These are phyloP conservation scores for Dasypolia templi DNA, from an alignment of 2,888 invertebrate species.

Conservation along the genomic window DNA sequence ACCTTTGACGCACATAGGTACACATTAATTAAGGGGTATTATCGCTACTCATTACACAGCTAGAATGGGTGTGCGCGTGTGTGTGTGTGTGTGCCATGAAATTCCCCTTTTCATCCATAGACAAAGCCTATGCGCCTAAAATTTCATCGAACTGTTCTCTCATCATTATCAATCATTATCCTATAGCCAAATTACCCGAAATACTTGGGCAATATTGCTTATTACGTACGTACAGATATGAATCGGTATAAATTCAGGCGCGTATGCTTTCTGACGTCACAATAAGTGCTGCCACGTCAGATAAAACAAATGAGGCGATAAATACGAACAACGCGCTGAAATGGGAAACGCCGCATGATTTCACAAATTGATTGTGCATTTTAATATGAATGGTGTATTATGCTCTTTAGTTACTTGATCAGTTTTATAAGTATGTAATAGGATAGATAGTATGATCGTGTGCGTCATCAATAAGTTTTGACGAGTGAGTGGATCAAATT, in stretches of 20 bases:
- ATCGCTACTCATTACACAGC: not conserved
- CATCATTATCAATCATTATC: slow-evolving; percentile 27
- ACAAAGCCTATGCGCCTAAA: slow-evolving; percentile 10
- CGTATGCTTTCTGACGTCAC: slow-evolving; percentile 63
- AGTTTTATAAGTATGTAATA: not conserved
- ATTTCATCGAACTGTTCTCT: slow-evolving; percentile 7
- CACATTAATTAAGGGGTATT: not conserved
- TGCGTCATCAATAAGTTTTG: not conserved
- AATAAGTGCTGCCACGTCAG: slow-evolving; percentile 65
- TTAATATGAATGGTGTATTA: slow-evolving; percentile 58
- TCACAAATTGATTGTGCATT: slow-evolving; percentile 68
- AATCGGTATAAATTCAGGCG: slow-evolving; percentile 59
- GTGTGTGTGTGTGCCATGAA: not conserved
- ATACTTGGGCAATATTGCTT: slow-evolving; percentile 24
- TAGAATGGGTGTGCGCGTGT: not conserved
- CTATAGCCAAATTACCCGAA: slow-evolving; percentile 15
- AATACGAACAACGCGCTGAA: slow-evolving; percentile 66
- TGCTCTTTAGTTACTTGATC: slow-evolving; percentile 16
- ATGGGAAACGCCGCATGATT: slow-evolving; percentile 68
- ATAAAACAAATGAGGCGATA: slow-evolving; percentile 72
- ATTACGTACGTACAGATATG: slow-evolving; percentile 45
- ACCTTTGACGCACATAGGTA: too few relatives aligned
- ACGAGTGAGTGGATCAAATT: not conserved
- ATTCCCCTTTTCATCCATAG: slow-evolving; percentile 3
- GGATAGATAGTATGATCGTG: not conserved